These are phyloP conservation scores for Cephus pulcher DNA, from an alignment of 2,888 invertebrate species.

Conservation along the genomic window DNA sequence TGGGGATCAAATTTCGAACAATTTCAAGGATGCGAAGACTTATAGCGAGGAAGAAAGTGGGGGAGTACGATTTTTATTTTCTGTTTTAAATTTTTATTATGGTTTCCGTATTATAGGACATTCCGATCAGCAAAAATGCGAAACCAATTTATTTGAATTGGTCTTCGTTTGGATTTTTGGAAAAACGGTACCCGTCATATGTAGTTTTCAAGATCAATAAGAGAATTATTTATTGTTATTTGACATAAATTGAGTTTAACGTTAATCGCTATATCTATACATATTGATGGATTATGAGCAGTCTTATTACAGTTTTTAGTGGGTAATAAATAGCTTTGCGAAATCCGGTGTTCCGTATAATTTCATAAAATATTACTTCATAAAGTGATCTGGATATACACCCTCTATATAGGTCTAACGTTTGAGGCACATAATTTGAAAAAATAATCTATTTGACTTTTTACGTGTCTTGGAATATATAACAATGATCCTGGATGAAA, in stretches of 20 bases:
- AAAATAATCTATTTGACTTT: not conserved
- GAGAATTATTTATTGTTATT: too few relatives aligned
- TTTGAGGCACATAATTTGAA: not conserved
- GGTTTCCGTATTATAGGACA: not conserved
- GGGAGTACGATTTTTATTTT: not conserved
- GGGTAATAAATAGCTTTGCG: constrained; percentile 33
- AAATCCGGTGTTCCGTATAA: constrained; percentile 36
- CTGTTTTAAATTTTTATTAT: not conserved
- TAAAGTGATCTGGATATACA: constrained; percentile 24
- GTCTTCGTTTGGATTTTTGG: too few relatives aligned
- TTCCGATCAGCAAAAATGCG: too few relatives aligned
- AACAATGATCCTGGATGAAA: not conserved
- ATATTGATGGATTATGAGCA: constrained; percentile 29
- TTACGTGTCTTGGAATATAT: not conserved
- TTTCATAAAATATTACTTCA: constrained; percentile 41
- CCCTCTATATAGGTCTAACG: not conserved
- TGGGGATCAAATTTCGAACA: not conserved
- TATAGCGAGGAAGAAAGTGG: not conserved
- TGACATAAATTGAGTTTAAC: too few relatives aligned
- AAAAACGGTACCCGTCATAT: too few relatives aligned
- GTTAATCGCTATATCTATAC: constrained; percentile 35
- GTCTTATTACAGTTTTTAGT: constrained; percentile 9
- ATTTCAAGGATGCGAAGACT: not conserved
- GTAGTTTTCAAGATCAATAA: too few relatives aligned
- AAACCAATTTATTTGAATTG: too few relatives aligned